Base-by-base conservation (phyloP, 2,797 vertebrate genomes). In the Acipenser ruthenus region DNA sequence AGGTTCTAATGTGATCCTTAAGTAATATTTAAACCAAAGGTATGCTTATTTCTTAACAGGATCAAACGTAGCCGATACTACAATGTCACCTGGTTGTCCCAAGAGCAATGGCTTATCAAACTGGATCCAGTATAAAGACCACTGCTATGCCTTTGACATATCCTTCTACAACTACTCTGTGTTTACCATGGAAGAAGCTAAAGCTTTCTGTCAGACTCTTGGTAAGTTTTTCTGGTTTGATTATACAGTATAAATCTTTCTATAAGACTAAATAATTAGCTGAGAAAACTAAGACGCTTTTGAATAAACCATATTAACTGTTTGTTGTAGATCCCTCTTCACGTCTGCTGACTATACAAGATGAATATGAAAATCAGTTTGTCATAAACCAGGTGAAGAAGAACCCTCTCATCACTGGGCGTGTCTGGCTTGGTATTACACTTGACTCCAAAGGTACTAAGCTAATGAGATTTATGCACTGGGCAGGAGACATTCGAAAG, bases 341-440 rank as follows among this genome's bases (percentile, higher is more conserved):
- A 66, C 66, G 86, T 4, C 69, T 97, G 63, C 78, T 98, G 78
- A 93, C 88, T 55, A 89, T 99, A 78, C 83, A 77, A 68, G 84
- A 88, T 78, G 86, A 83, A 72, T 91, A 94, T 49, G 96, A 99
- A 82, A 98, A 97, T 66, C 83, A 84, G 64, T 99, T 98, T 76
- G 89, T 99, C 74, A 87, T 87, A 1, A 76, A 70, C 55, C 84
- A 93, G 74, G 75, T 96, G 67, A 80, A 68, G 3, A 78, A 92
- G n/a, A 79, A 95, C 58, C 84, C 89, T 23, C 87, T 93, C 55
- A 89, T 97, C 77, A 98, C 95, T 66, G 88, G 72, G 67, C 89
- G 87, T 0, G 87, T 93, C 0, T 99, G 97, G 96, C 94, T 99
- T 66, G 92, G 84, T 49, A 72, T 97, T 58, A 69, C 76, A 61